Percentiles rank a stretch among this genome's conserved stretches.
These are phyloP conservation scores for Spisula subtruncata DNA, from an alignment of 2,888 invertebrate genomes.

Conservation along the genomic window DNA sequence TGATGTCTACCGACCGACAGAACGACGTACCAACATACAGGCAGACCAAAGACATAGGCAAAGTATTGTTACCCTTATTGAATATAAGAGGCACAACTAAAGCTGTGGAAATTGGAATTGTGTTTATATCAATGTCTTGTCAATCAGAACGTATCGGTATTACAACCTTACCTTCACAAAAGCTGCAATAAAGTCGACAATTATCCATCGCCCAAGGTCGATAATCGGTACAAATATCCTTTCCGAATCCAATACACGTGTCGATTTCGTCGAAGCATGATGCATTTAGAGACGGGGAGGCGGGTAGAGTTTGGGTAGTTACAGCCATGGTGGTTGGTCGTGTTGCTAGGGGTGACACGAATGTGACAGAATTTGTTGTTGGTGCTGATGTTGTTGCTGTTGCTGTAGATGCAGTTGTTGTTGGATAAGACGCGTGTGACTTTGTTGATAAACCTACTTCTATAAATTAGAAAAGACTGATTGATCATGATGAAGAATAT, in stretches of 20 bases:
- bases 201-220: conserved; percentile 61
- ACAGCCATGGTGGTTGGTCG: background rate
- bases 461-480: too few species aligned
- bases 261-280: conserved; percentile 47
- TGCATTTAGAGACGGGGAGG: background rate
- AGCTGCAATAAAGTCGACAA: conserved; percentile 61
- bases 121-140: too few species aligned
- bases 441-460: too few species aligned
- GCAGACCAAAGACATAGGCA: too few species aligned
- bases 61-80: too few species aligned
- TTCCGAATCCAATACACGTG: conserved; percentile 62
- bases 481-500: too few species aligned
- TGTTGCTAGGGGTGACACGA: background rate
- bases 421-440: background rate
- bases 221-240: conserved; percentile 67
- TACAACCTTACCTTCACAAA: conserved; percentile 62
- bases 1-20: too few species aligned
- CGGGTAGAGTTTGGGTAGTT: background rate
- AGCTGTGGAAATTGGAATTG: too few species aligned
- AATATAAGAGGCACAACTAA: too few species aligned
- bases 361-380: background rate
- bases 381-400: background rate
- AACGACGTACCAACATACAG: too few species aligned
- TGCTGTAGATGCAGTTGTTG: background rate
- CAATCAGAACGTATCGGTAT: background rate